Conservation (phyloP, 2,113 vertebrate species). For the Speoplatyrhinus poulsoni region DNA sequence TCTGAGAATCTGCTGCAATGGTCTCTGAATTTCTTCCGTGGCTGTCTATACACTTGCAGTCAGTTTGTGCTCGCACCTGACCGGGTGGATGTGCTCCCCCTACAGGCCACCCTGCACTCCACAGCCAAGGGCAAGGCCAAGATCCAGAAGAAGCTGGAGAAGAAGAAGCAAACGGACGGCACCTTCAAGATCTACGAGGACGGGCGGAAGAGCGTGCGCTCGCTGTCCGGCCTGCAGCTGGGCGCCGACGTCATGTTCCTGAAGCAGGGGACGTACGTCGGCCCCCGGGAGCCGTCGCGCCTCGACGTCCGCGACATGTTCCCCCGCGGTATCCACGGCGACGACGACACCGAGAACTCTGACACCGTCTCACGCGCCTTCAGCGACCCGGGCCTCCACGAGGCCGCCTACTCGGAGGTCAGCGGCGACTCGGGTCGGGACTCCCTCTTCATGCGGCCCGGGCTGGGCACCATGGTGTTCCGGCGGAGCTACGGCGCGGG, state of each 20-base stretch:
- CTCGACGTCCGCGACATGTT: constrained; percentile 94
- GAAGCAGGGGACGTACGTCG: constrained; percentile 85
- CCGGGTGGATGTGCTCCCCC: not conserved
- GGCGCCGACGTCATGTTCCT: constrained; percentile 95
- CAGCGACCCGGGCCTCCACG: constrained; percentile 86
- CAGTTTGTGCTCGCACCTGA: too few species aligned
- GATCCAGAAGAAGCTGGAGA: constrained; percentile 93
- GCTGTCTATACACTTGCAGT: too few species aligned
- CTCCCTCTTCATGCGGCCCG: constrained; percentile 92
- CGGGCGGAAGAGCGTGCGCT: constrained; percentile 90
- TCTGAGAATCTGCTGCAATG: too few species aligned
- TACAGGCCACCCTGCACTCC: constrained; percentile 86
- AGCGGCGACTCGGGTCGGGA: constrained; percentile 95
- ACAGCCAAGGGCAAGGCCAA: constrained; percentile 93
- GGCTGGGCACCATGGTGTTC: constrained; percentile 97
- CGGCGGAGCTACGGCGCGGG: constrained; percentile 89
- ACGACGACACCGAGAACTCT: constrained; percentile 67
- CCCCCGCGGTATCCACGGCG: constrained; percentile 77
- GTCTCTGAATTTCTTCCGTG: too few species aligned
- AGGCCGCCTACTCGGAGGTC: constrained; percentile 87
- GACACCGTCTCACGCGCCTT: constrained; percentile 87
- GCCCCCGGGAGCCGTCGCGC: constrained; percentile 83
- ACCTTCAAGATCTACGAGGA: constrained; percentile 96
- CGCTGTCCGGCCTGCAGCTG: constrained; percentile 90
- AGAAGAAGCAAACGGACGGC: constrained; percentile 87